These are phyloP conservation scores for Mustela lutreola DNA, from an alignment of 2,113 vertebrate species.

Conservation along the genomic window DNA sequence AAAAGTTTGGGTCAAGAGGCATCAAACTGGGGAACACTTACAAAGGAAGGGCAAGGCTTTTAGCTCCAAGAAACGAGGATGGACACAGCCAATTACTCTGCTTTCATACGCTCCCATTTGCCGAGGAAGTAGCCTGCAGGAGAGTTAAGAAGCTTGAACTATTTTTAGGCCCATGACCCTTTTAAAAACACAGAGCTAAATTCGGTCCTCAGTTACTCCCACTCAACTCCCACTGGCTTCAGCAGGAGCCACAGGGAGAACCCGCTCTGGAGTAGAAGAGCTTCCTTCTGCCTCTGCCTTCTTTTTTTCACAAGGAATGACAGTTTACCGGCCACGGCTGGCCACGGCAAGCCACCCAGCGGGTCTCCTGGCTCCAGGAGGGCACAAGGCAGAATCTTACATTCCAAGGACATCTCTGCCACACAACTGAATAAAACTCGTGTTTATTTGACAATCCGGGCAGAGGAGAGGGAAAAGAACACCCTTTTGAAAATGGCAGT, in stretches of 20 bases:
- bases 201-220: conserved; percentile 64
- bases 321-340: neutral
- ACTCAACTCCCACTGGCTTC: conserved; percentile 74
- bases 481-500: neutral
- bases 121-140: conserved; percentile 65
- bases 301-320: neutral
- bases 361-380: neutral
- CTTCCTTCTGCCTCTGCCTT: neutral
- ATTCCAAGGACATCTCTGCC: neutral
- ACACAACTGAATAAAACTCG: neutral
- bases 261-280: neutral
- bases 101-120: conserved; percentile 50
- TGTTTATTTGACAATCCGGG: neutral
- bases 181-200: conserved; percentile 72
- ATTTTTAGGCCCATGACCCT: conserved; percentile 79
- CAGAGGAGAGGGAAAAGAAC: neutral
- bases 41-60: neutral
- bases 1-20: neutral
- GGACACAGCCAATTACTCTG: neutral
- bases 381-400: neutral
- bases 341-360: neutral
- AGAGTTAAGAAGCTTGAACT: conserved; percentile 69
- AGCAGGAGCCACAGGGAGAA: neutral
- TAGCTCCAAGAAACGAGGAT: neutral
- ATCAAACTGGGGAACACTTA: neutral